Evolutionary conservation across 1,140 invertebrate genomes (phyloP), one percentile per base, ranked within the genome.

Genomic region (Tetragnatha versicolor): DNA sequence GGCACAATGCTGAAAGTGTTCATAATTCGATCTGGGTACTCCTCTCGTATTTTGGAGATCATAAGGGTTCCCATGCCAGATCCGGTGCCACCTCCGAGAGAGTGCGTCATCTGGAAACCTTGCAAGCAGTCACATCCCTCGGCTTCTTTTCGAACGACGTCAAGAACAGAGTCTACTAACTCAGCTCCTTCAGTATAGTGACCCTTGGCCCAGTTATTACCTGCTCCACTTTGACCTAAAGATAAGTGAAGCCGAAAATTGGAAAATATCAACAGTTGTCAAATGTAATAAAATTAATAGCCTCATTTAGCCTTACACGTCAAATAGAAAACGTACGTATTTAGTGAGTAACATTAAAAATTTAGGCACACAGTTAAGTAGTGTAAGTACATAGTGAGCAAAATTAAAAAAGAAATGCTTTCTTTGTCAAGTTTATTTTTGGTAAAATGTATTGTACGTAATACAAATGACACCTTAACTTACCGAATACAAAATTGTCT

Each of bases 151-250:
- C 94, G 88, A 1, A 94, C 91, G 17, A 94, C 92, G 83, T 95
- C 93, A 37, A 94, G 85, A 2, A 93, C 93, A 42, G 91, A 89
- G 83, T 94, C 93, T 1, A 93, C 91, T 58, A 94, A 85, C 78
- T 86, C 85, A 10, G 85, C 85, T 12, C 83, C 83, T 92, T 91
- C 95, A 58, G 95, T 97, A 89, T 97, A 97, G 84, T 95, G 93
- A 63, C 94, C 94, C 85, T 95, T 95, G 45, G 93, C 93, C 91
- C 94, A 95, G 87, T 96, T 95, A 85, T 95, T 95, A 49, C 89
- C 89, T 58, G 89, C 90, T 35, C 89, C 89, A 75, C 83, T 86
- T 82, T 89, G 88, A 73, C 68, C 68, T 70, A 25, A 22, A 49
- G 5, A 14, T n/a, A 33, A n/a, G n/a, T n/a, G n/a, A n/a, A n/a